Evolutionary conservation across 2,797 vertebrate genomes (phyloP).

Genomic region (Clamator glandarius): DNA sequence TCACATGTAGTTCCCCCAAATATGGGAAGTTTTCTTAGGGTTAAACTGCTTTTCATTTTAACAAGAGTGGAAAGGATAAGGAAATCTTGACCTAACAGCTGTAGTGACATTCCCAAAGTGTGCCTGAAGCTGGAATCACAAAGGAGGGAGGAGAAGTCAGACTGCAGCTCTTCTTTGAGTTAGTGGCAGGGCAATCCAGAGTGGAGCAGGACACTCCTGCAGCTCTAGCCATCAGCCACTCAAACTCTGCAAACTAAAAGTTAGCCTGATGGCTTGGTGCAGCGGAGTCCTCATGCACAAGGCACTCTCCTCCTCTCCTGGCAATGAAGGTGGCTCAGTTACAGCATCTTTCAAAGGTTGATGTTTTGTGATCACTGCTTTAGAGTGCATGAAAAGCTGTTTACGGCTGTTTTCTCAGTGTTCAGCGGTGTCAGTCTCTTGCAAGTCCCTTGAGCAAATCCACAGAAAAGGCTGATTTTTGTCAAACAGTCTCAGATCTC

Average conservation of each 20-base stretch:
- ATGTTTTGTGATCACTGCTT: not conserved
- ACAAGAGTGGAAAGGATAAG: not conserved
- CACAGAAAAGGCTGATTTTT: not conserved
- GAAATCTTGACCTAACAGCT: not conserved
- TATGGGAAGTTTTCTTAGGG: not conserved
- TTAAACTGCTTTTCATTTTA: not conserved
- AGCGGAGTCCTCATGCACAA: fast-evolving
- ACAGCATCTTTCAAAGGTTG: not conserved
- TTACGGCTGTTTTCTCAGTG: not conserved
- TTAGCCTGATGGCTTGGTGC: not conserved
- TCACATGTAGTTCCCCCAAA: not conserved
- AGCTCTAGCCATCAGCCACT: not conserved
- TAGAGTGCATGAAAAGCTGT: not conserved
- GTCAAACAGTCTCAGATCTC: not conserved
- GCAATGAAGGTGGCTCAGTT: not conserved
- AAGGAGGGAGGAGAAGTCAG: not conserved
- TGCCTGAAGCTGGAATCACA: not conserved
- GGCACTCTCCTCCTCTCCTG: not conserved
- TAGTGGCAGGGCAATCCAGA: not conserved
- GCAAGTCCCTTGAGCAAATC: not conserved
- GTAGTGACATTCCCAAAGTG: not conserved
- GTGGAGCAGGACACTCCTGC: not conserved
- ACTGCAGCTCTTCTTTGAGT: not conserved
- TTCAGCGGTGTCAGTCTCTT: not conserved
- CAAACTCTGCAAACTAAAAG: not conserved